Evolutionary conservation across 2,797 vertebrate genomes (phyloP).

Genomic region (Remorina albescens): DNA sequence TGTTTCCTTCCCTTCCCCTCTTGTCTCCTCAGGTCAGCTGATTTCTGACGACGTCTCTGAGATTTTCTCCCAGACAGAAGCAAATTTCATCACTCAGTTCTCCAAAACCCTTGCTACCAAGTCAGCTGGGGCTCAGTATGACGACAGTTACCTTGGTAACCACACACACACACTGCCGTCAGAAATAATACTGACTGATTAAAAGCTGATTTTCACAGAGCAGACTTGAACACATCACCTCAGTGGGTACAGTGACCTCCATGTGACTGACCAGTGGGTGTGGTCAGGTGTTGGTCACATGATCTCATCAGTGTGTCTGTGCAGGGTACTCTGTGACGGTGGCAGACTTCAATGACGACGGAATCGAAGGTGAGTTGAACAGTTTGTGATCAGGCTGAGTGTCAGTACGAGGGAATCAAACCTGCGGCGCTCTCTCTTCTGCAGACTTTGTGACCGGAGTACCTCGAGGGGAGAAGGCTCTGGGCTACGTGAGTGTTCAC

Average conservation of each 20-base stretch:
- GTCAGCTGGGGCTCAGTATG: conserved; percentile 89
- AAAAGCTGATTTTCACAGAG: too few species aligned
- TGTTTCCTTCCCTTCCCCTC: not conserved
- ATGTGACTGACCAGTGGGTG: too few species aligned
- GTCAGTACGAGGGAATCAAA: too few species aligned
- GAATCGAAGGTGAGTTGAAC: conserved; percentile 83
- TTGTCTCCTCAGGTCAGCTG: conserved; percentile 88
- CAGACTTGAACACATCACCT: too few species aligned
- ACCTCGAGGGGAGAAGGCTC: conserved; percentile 92
- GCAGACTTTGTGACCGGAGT: conserved; percentile 94
- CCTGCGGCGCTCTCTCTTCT: conserved; percentile 22
- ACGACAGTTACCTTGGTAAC: conserved; percentile 96
- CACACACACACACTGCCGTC: not conserved
- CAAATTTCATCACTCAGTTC: conserved; percentile 80
- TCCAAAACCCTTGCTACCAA: conserved; percentile 88
- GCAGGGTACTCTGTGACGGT: conserved; percentile 95
- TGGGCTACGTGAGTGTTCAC: conserved; percentile 91
- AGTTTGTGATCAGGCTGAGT: too few species aligned
- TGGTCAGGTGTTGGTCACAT: too few species aligned
- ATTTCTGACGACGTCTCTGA: conserved; percentile 93
- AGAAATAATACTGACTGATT: too few species aligned
- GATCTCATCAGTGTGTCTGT: too few species aligned
- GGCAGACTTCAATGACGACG: conserved; percentile 92
- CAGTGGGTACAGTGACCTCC: too few species aligned
- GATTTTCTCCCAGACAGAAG: conserved; percentile 85